Base-by-base conservation (phyloP, 2,888 invertebrate species). In the Autographa pulchrina region DNA sequence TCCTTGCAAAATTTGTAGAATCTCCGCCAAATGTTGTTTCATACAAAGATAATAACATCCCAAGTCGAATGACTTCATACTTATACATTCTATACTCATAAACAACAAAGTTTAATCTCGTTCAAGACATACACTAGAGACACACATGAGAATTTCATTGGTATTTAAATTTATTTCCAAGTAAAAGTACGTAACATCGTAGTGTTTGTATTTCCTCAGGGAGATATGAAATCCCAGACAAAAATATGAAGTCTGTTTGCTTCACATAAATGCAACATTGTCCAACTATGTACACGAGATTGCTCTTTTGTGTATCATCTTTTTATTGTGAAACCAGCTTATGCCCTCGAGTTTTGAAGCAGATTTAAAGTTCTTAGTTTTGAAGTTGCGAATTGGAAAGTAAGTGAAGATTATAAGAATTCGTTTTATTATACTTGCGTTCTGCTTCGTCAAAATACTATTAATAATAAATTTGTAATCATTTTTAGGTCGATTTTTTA, bases 151-250 rank as follows among this genome's bases (percentile, higher is more conserved):
- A 73, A 61, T 71, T 74, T 66, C 64, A 69, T 69, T 66, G 64
- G 62, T 68, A 74, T 77, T 74, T 70, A 75, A 77, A 77, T 72
- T 78, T 78, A 68, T 74, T 69, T 63, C 64, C 65, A 67, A 75
- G 70, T 60, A 60, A 70, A 71, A 71, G 75, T 73, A 71, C 69
- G 38, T 56, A 68, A 61, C 62, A 68, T 54, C 38, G 62, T 65
- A 73, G 38, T 61, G 70, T 72, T 65, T 75, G 59, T 86, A 89
- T 90, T 90, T 89, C 89, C 89, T 83, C 71, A 54, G 88, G 84
- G 88, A 78, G 78, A 81, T 82, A 86, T 87, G 84, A 88, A 89
- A 88, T 85, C 85, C 77, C 77, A 80, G 82, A 84, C 84, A 85
- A 88, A 86, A 88, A 85, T 89, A 85, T 88, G 85, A 87, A 87